phyloP scores from a whole-genome alignment of 2,797 vertebrate species.

The Threskiornis aethiopicus region DNA sequence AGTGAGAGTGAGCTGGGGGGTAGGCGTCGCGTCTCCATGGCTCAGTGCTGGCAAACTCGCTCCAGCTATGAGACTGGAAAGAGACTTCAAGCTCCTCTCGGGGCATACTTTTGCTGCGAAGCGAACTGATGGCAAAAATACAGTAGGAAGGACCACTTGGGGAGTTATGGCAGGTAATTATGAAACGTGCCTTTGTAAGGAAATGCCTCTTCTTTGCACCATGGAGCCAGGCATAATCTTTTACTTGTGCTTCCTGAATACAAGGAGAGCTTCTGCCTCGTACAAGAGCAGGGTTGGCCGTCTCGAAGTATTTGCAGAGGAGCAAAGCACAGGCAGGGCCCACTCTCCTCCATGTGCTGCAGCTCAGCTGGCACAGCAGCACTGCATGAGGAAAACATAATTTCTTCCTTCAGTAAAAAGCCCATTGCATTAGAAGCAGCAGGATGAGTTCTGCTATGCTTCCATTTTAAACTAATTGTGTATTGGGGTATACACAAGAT shows the following conservation, averaged over 20 bases:
- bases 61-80: not conserved
- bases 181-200: not conserved
- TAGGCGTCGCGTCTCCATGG: not conserved
- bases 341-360: not conserved
- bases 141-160: not conserved
- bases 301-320: not conserved
- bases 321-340: not conserved
- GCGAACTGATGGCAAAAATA: not conserved
- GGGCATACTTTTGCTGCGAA: not conserved
- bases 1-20: not conserved
- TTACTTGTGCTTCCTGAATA: not conserved
- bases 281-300: not conserved
- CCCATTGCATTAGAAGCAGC: not conserved
- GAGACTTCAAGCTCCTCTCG: not conserved
- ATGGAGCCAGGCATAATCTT: not conserved
- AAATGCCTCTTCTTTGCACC: not conserved
- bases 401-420: not conserved
- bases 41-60: not conserved
- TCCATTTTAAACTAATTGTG: not conserved
- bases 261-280: not conserved
- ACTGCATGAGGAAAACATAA: rapidly evolving
- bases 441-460: not conserved
- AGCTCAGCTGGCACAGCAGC: not conserved
- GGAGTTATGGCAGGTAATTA: not conserved
- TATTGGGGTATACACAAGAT: not conserved